These are phyloP conservation scores for Ferdinandea cuprea DNA, from an alignment of 2,888 invertebrate species.

Conservation along the genomic window DNA sequence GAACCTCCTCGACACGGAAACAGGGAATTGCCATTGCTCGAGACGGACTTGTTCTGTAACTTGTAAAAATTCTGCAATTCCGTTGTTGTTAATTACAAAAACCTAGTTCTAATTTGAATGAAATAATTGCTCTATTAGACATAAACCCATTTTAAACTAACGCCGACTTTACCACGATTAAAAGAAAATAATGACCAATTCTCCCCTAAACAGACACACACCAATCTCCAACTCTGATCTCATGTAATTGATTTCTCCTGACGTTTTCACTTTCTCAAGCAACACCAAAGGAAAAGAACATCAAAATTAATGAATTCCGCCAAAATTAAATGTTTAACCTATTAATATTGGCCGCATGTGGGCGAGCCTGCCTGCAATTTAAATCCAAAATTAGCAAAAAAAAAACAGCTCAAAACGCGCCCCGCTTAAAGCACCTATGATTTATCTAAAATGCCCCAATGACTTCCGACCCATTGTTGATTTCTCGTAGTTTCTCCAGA, in stretches of 20 bases:
- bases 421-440: conserved; percentile 27
- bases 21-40: too few relatives aligned
- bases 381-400: conserved; percentile 39
- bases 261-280: conserved; percentile 44
- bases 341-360: not conserved
- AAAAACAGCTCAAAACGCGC: conserved; percentile 28
- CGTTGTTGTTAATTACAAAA: too few relatives aligned
- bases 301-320: conserved; percentile 34
- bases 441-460: conserved; percentile 37
- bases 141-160: too few relatives aligned
- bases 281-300: conserved; percentile 14
- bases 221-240: not conserved
- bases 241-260: conserved; percentile 21
- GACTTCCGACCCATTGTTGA: conserved; percentile 54
- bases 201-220: too few relatives aligned
- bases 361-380: conserved; percentile 24
- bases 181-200: too few relatives aligned
- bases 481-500: conserved; percentile 50
- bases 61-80: too few relatives aligned
- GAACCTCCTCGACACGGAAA: too few relatives aligned
- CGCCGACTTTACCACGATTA: too few relatives aligned
- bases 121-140: too few relatives aligned
- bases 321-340: not conserved
- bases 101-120: too few relatives aligned
- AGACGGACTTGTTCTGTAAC: too few relatives aligned